A percentile compares a stretch with the other conserved stretches of the same genome.
Evolutionary conservation across 2,113 vertebrate species (phyloP).

Genomic region (Microtus ochrogaster): DNA sequence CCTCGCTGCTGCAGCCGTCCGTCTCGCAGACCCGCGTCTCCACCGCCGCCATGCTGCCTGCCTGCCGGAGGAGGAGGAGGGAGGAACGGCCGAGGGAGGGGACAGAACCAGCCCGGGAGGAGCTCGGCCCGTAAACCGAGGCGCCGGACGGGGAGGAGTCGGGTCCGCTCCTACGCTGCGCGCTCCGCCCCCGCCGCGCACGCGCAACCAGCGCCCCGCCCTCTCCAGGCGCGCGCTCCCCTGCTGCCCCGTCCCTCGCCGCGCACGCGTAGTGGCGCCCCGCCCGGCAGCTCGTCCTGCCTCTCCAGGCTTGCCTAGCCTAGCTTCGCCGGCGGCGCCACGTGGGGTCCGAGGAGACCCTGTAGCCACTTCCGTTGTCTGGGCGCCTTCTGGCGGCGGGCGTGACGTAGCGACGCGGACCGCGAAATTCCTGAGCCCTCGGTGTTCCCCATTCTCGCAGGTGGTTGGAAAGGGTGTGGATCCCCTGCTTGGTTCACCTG

Average conservation of each 20-base stretch:
- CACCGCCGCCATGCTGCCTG: slow-evolving; percentile 95
- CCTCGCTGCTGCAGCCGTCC: slow-evolving; percentile 93
- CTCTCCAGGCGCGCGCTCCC: not conserved
- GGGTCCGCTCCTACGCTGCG: not conserved
- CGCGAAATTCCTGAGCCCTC: not conserved
- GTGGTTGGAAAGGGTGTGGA: not conserved
- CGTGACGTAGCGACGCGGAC: accelerated
- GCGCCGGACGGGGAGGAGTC: not conserved
- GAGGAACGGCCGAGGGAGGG: slow-evolving; percentile 21
- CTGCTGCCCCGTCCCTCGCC: not conserved
- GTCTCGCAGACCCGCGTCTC: slow-evolving; percentile 95
- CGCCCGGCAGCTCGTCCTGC: not conserved
- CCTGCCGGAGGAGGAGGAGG: slow-evolving; percentile 38
- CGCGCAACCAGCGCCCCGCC: not conserved
- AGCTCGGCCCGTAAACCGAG: not conserved
- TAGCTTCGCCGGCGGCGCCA: not conserved
- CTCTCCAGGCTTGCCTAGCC: not conserved
- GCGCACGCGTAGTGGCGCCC: not conserved
- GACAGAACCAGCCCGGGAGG: slow-evolving; percentile 33
- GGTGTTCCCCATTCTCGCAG: not conserved
- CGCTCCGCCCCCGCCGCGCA: not conserved
- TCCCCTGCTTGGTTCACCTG: not conserved
- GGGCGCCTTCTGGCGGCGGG: accelerated
- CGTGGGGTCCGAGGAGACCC: not conserved
- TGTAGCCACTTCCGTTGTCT: not conserved